Evolutionary conservation across 2,797 vertebrate species (phyloP), one percentile per base, ranked within the genome.

Genomic region (Thalassophryne amazonica): DNA sequence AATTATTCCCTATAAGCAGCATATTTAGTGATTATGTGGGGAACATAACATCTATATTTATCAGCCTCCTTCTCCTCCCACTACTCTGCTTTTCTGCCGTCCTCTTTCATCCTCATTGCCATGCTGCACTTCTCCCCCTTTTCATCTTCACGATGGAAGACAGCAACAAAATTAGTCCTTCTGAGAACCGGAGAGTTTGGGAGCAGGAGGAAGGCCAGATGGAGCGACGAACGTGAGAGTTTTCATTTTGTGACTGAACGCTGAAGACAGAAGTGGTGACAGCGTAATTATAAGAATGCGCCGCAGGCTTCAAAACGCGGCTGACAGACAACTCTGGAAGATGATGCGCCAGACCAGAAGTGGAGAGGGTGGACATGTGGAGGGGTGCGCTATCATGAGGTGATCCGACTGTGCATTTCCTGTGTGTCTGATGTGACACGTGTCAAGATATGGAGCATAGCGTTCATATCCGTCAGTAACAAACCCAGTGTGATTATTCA

Each of bases 271-370:
- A 22, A 62, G 49, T 66, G 54, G 60, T 83, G 76, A 84, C 69
- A 78, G 78, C 24, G 62, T 82, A 85, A 86, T 88, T 76, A 83
- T 43, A 57, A 60, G 63, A 69, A 62, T 74, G 43, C 62, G 71
- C 60, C 23, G 46, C 57, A 30, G 43, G 50, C 74, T 66, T 72
- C 56, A 62, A 74, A 73, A 60, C 60, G 57, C 48, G 60, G 53
- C 56, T 73, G 79, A 77, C 80, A 71, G 65, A 83, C 47, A 69
- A 60, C 46, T 57, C 56, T 69, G 67, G 73, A 68, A 73, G 64
- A 82, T 78, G 60, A 66, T 19, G 19, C 49, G 63, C 45, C 57
- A 35, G 14, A 53, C 33, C 17, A 19, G 47, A 18, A 32, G 21
- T 20, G 9, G 9, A 6, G 47, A 17, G 42, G 45, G 33, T 42